phyloP scores from a whole-genome alignment of 2,113 vertebrate species.

The rat (Rattus norvegicus) region DNA sequence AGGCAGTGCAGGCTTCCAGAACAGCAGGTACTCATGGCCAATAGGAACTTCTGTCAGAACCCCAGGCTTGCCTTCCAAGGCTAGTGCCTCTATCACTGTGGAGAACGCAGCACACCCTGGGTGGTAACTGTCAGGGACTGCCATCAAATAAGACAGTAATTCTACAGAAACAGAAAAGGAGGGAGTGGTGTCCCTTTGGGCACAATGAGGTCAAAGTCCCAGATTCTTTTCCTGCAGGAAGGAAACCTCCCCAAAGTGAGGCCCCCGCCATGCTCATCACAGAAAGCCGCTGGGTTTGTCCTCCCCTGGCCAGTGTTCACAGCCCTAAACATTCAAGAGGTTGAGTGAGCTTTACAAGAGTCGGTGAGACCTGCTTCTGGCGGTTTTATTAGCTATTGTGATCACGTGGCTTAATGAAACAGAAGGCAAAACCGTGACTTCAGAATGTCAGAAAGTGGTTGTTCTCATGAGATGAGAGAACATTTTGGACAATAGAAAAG shows the following conservation, averaged over 20 bases:
- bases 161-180: neutral
- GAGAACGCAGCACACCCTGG: neutral
- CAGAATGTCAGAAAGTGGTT: neutral
- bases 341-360: neutral
- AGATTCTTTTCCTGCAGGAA: neutral
- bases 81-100: neutral
- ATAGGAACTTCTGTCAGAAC: neutral
- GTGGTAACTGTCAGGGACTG: neutral
- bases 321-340: neutral
- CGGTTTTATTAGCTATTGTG: neutral
- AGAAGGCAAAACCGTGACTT: neutral
- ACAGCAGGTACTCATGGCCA: neutral
- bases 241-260: neutral
- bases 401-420: slow-evolving; percentile 3
- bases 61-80: neutral
- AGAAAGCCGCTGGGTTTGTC: no score
- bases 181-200: neutral
- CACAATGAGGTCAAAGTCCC: neutral
- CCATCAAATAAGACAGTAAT: neutral
- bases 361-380: neutral
- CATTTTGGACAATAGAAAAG: neutral
- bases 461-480: neutral
- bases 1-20: neutral
- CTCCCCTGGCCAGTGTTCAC: neutral
- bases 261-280: neutral